These are phyloP conservation scores for Cydia amplana DNA, from an alignment of 1,140 invertebrate species.

Conservation along the genomic window DNA sequence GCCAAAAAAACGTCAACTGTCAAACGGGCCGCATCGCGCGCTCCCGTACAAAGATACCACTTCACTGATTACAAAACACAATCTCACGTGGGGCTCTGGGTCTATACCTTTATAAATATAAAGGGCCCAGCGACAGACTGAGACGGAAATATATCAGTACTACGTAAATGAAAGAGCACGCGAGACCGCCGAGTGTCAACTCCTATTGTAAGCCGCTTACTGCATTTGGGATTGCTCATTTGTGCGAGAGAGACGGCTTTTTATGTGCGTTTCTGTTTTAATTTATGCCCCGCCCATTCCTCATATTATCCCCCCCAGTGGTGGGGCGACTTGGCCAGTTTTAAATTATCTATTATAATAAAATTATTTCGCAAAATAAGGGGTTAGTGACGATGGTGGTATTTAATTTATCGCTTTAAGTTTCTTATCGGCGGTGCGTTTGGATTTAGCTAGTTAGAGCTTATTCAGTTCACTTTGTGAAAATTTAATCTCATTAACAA, in stretches of 20 bases:
- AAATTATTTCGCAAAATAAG: constrained; percentile 78
- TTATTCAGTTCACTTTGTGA: not conserved
- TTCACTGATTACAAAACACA: constrained; percentile 78
- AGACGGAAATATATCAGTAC: constrained; percentile 56
- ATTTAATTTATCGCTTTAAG: constrained; percentile 21
- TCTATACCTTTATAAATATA: constrained; percentile 71
- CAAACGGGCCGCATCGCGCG: constrained; percentile 72
- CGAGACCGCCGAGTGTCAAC: constrained; percentile 50
- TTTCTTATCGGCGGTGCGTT: constrained; percentile 20
- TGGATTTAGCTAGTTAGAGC: not conserved
- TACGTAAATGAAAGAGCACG: constrained; percentile 55
- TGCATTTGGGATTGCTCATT: constrained; percentile 72
- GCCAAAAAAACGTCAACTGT: constrained; percentile 77
- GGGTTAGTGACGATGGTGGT: constrained; percentile 63
- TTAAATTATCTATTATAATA: constrained; percentile 80
- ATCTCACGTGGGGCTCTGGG: constrained; percentile 73
- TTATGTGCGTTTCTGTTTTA: constrained; percentile 55
- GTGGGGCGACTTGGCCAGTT: constrained; percentile 74
- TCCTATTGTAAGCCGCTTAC: constrained; percentile 75
- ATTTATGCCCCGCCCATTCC: constrained; percentile 66
- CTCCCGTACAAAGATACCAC: constrained; percentile 71
- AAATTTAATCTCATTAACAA: not conserved
- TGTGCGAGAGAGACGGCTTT: constrained; percentile 68
- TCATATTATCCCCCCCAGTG: constrained; percentile 63
- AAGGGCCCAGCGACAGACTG: constrained; percentile 55